Conservation (phyloP, 2,797 vertebrate species). For the Streptopelia turtur region DNA sequence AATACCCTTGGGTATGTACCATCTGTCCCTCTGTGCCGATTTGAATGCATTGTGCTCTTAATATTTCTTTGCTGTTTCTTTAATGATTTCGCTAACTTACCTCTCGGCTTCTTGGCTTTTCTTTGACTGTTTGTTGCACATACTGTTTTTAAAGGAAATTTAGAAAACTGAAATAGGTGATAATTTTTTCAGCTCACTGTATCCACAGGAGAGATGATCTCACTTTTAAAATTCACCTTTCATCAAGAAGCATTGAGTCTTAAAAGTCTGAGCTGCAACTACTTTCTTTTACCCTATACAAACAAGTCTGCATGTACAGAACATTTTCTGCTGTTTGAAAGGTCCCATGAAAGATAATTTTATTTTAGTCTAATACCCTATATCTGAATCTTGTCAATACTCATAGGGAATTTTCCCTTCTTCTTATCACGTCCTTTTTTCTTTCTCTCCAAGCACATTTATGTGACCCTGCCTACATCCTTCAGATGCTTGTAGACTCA, state of each 20-base stretch:
- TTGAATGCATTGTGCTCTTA: constrained; percentile 34
- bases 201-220: background rate
- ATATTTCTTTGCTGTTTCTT: constrained; percentile 52
- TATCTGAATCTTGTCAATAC: background rate
- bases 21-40: constrained; percentile 55
- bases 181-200: background rate
- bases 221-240: background rate
- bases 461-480: background rate
- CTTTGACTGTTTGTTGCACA: background rate
- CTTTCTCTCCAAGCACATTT: background rate
- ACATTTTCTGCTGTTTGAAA: background rate
- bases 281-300: background rate
- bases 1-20: constrained; percentile 65
- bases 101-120: constrained; percentile 3
- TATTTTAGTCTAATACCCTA: background rate
- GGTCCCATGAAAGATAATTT: background rate
- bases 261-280: background rate
- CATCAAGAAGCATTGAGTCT: background rate
- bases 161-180: background rate
- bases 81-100: constrained; percentile 26
- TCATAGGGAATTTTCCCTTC: background rate
- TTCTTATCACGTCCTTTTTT: background rate
- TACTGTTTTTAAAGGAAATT: background rate
- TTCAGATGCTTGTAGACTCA: constrained; percentile 13
- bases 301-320: background rate